phyloP scores from a whole-genome alignment of 2,113 vertebrate genomes.

The Tragelaphus strepsiceros region DNA sequence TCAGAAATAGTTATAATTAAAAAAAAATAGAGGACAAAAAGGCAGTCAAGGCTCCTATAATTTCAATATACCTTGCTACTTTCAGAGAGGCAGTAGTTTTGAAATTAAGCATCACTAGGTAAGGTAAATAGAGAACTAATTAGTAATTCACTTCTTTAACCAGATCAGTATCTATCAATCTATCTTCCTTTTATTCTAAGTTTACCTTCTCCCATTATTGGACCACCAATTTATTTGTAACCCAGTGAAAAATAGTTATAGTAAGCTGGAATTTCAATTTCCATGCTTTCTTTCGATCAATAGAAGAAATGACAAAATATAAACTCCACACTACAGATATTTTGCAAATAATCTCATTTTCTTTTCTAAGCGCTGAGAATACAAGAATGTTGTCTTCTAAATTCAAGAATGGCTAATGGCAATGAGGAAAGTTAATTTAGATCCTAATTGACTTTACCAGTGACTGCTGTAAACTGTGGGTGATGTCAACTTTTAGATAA shows the following conservation, averaged over 20 bases:
- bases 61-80: neutral
- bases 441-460: neutral
- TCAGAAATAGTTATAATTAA: neutral
- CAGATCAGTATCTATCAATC: neutral
- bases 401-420: neutral
- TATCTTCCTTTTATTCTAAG: neutral
- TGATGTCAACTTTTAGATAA: neutral
- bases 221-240: neutral
- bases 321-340: neutral
- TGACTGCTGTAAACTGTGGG: neutral
- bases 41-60: neutral
- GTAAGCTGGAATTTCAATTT: neutral
- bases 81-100: neutral
- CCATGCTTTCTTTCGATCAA: neutral
- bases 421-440: neutral
- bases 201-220: neutral
- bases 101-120: neutral
- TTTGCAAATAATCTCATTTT: conserved; percentile 1
- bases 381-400: neutral
- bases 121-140: neutral
- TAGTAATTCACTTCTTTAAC: neutral
- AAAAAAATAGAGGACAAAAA: neutral
- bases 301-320: neutral
- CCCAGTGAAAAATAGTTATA: neutral
- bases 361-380: neutral